A percentile compares a stretch with the other conserved stretches of the same genome.
Evolutionary conservation across 2,113 vertebrate species (phyloP).

Genomic region (Balaenoptera acutorostrata): DNA sequence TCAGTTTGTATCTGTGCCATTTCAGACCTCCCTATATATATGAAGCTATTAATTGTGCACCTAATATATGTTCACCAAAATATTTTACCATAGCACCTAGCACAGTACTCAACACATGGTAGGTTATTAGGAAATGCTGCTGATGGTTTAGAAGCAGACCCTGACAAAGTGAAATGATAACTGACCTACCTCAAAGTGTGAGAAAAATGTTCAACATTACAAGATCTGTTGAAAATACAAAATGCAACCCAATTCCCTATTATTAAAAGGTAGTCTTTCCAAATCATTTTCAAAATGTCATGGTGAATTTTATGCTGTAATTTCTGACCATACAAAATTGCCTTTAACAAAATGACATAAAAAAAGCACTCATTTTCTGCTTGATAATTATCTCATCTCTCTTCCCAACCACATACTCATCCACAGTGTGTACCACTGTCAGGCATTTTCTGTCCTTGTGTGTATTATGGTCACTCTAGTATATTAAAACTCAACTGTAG

Average conservation of each 20-base stretch:
- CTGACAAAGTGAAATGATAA: not conserved
- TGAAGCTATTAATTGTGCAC: not conserved
- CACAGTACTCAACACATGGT: not conserved
- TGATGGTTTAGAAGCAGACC: not conserved
- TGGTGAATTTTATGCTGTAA: not conserved
- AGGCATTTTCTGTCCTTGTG: not conserved
- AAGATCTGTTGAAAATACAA: not conserved
- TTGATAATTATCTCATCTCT: conserved; percentile 11
- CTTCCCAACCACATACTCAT: not conserved
- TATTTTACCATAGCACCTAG: not conserved
- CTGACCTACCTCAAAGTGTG: not conserved
- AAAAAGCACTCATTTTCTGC: not conserved
- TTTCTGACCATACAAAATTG: conserved; percentile 8
- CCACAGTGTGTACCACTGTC: not conserved
- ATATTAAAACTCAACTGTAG: not conserved
- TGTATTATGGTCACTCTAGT: not conserved
- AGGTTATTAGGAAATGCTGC: not conserved
- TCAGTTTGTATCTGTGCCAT: not conserved
- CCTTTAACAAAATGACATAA: not conserved
- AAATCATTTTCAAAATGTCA: not conserved
- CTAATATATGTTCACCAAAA: not conserved
- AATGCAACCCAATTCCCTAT: not conserved
- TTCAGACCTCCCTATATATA: not conserved
- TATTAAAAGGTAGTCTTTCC: not conserved
- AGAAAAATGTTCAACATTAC: not conserved